Conservation (phyloP, 1,140 invertebrate genomes). For the Dinoponera quadriceps region DNA sequence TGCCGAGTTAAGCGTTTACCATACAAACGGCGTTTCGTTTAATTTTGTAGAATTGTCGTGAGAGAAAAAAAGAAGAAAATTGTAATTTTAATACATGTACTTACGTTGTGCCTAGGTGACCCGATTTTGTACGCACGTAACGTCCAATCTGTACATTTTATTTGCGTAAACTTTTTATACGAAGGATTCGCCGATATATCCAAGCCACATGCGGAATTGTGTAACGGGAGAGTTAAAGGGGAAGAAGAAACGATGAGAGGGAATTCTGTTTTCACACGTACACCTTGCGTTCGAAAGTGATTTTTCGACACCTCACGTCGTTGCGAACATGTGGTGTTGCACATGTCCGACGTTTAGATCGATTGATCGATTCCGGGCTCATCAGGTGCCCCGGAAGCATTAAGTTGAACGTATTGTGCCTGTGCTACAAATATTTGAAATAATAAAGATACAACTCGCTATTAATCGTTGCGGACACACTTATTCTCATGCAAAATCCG, state of each 20-base stretch:
- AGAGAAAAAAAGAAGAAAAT: too few relatives aligned
- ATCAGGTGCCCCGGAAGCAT: conserved; percentile 8
- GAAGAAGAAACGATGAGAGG: neutral
- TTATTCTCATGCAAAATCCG: conserved; percentile 6
- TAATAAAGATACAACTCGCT: conserved; percentile 62
- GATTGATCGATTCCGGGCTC: conserved; percentile 40
- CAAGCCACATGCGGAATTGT: conserved; percentile 25
- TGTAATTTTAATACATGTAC: conserved; percentile 37
- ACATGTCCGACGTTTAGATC: conserved; percentile 44
- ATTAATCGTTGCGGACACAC: conserved; percentile 9
- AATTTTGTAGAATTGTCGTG: neutral
- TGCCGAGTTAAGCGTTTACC: conserved; percentile 36
- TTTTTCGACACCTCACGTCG: conserved; percentile 12
- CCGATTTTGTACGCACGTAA: conserved; percentile 28
- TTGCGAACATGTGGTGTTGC: conserved; percentile 35
- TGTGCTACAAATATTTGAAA: conserved; percentile 60
- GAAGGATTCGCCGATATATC: conserved; percentile 30
- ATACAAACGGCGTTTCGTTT: conserved; percentile 10
- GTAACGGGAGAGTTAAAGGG: neutral
- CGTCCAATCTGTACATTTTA: conserved; percentile 35
- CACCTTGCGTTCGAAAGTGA: conserved; percentile 38
- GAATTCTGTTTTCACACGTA: conserved; percentile 34
- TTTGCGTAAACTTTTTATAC: conserved; percentile 43
- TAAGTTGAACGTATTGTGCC: conserved; percentile 55
- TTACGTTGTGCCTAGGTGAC: conserved; percentile 21